Base-by-base conservation (phyloP, 1,140 invertebrate species). In the Danaus plexippus region DNA sequence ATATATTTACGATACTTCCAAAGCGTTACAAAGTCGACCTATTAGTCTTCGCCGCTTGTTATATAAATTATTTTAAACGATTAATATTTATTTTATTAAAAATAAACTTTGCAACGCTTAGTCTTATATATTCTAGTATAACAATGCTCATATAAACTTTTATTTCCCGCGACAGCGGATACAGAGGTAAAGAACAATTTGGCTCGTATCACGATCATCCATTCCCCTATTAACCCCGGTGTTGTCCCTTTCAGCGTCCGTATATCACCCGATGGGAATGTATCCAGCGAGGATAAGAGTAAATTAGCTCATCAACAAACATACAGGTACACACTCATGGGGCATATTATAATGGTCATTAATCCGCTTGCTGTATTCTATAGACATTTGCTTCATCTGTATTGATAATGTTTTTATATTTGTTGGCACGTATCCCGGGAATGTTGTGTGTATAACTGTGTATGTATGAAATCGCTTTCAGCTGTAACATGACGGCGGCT, bases 231-330 rank as follows among this genome's bases (percentile, higher is more conserved):
- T 83, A 79, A 79, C 74, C 77, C 75, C 80, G 75, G 77, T 81
- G 73, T 85, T 86, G 80, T 85, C 85, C 79, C 77, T 87, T 87
- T 76, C 81, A 87, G 87, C 75, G 66, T 77, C 79, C 84, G 85
- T 79, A 82, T 87, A 71, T 87, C 82, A 80, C 85, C 85, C 73
- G 85, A 85, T 71, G 83, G 77, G 77, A 82, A 74, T 71, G 69
- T 86, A 61, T 69, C 86, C 41, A 81, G 82, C 73, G 92, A 92
- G 50, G 92, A 93, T 73, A 91, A 92, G 73, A 90, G 89, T 80
- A 92, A 91, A 85, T 88, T 93, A 66, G 90, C 89, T 75, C 93
- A 94, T 86, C 92, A 94, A 74, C 94, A 95, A 89, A 95, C 94
- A 40, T 95, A 95, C 88, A 94, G 92, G 94, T 94, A 89, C 69